These are phyloP conservation scores for Ellobium chinense DNA, from an alignment of 2,888 invertebrate genomes.

Conservation along the genomic window DNA sequence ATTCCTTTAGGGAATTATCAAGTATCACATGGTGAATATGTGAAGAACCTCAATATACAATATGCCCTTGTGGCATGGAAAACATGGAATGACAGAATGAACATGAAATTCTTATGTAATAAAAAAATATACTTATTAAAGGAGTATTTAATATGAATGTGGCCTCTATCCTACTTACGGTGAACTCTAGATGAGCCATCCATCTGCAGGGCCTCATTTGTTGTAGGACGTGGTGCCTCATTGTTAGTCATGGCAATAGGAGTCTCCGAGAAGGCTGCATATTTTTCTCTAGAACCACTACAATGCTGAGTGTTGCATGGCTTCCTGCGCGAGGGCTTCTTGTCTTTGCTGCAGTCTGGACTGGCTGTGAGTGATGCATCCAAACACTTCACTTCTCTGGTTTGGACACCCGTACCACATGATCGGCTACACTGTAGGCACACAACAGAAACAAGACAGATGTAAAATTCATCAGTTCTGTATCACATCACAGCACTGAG, in stretches of 20 bases:
- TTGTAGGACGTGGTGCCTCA: no score
- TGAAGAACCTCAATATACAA: no score
- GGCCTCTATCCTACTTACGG: no score
- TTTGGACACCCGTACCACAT: conserved; percentile 82
- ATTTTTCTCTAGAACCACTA: neutral
- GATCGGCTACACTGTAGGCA: conserved; percentile 80
- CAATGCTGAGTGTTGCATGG: conserved; percentile 45
- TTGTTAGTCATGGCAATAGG: neutral
- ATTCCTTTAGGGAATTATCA: no score
- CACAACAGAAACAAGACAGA: neutral
- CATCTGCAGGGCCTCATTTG: conserved; percentile 38
- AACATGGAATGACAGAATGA: no score
- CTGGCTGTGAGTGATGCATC: conserved; percentile 29
- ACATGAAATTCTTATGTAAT: no score
- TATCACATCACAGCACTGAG: no score
- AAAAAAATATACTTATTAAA: no score
- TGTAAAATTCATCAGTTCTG: no score
- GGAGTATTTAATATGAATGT: no score
- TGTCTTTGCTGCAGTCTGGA: conserved; percentile 41
- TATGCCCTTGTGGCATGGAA: no score
- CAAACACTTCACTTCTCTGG: conserved; percentile 85
- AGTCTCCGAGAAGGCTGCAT: neutral
- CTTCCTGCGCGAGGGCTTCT: conserved; percentile 40
- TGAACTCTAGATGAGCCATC: conserved; percentile 25
- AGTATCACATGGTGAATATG: no score